A percentile compares a stretch with the other conserved stretches of the same genome.
These are phyloP conservation scores for Semaprochilodus insignis DNA, from an alignment of 2,797 vertebrate genomes.

Conservation along the genomic window DNA sequence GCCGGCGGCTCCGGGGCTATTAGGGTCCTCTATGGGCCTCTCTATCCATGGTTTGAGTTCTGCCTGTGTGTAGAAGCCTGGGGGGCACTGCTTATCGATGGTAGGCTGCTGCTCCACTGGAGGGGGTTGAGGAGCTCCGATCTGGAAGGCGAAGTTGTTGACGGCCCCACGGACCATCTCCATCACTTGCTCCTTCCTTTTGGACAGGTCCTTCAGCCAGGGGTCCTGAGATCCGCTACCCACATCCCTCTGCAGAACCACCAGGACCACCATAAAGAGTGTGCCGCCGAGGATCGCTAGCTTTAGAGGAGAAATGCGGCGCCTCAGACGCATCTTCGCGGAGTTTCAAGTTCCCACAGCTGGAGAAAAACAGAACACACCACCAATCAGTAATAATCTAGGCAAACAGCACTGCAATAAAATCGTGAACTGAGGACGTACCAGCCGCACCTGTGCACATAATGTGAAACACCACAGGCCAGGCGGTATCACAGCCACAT, in stretches of 20 bases:
- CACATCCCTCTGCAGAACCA: conserved; percentile 86
- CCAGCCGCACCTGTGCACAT: background rate
- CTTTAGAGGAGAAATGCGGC: conserved; percentile 83
- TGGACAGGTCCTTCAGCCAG: conserved; percentile 88
- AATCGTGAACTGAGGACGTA: too few species aligned
- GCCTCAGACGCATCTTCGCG: conserved; percentile 80
- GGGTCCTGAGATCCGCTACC: conserved; percentile 76
- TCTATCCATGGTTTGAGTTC: conserved; percentile 87
- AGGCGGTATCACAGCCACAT: background rate
- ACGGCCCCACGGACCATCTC: conserved; percentile 87
- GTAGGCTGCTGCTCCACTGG: conserved; percentile 56
- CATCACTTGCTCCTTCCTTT: conserved; percentile 83
- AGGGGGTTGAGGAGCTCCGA: conserved; percentile 80
- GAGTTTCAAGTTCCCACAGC: background rate
- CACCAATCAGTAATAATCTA: background rate
- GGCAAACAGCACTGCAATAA: too few species aligned
- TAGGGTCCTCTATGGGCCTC: conserved; percentile 84
- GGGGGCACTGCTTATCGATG: conserved; percentile 74
- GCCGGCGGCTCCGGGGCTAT: conserved; percentile 82
- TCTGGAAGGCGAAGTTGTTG: conserved; percentile 92
- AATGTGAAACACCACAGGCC: background rate
- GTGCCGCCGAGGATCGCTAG: conserved; percentile 81
- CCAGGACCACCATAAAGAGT: conserved; percentile 85
- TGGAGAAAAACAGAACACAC: conserved; percentile 2
- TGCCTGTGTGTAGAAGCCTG: conserved; percentile 83